phyloP scores from a whole-genome alignment of 2,797 vertebrate genomes.

The Syngnathus rostellatus region DNA sequence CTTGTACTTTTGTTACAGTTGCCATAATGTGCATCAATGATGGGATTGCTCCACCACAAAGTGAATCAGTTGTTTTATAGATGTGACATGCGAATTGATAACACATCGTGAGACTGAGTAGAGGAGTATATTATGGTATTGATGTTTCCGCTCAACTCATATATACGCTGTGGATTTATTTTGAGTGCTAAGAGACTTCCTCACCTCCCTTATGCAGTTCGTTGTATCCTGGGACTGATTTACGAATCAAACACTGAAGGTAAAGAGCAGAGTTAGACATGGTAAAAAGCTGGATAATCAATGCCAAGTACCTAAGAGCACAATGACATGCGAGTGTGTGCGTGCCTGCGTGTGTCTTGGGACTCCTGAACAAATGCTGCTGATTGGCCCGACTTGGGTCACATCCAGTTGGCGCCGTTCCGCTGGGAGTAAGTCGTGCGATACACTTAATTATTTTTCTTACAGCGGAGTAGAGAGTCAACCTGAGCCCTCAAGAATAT shows the following conservation, averaged over 20 bases:
- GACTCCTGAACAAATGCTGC: conserved; percentile 1
- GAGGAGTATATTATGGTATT: background rate
- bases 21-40: background rate
- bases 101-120: background rate
- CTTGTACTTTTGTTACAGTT: background rate
- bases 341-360: conserved; percentile 1
- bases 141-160: background rate
- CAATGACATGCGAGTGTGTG: background rate
- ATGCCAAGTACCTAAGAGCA: conserved; percentile 1
- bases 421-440: background rate
- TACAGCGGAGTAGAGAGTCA: background rate
- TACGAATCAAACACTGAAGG: conserved; percentile 5
- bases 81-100: background rate
- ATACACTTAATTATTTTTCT: conserved; percentile 3
- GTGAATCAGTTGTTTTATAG: background rate
- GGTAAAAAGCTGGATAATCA: background rate
- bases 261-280: background rate
- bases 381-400: conserved; percentile 5
- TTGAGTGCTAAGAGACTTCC: background rate
- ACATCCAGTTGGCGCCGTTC: background rate
- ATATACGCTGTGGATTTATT: background rate
- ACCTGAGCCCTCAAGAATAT: background rate
- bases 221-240: conserved; percentile 1
- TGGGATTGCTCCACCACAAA: background rate
- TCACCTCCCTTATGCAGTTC: background rate